Evolutionary conservation across 2,888 invertebrate species (phyloP), one percentile per base, ranked within the genome.

Genomic region (Drosophila austrosaltans): DNA sequence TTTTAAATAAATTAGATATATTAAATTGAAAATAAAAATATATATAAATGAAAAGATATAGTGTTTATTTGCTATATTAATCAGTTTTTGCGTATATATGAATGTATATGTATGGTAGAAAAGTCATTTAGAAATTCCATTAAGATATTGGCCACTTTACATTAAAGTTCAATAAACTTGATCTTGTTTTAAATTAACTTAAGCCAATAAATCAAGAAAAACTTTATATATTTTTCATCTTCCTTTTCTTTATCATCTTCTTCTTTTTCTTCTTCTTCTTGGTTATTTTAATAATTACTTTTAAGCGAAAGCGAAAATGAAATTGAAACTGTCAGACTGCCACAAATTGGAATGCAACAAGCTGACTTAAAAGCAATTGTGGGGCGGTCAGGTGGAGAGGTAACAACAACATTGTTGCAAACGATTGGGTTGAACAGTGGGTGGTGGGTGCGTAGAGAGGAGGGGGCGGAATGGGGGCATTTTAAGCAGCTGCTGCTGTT

Each of bases 311-410:
- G 68, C 70, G 63, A 53, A 72, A 77, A 65, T 66, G 60, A 80
- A 77, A 72, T 58, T 58, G 71, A 70, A 79, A 79, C 66, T 59
- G 71, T 74, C 69, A 75, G 58, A 66, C 62, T 62, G 69, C 69
- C 61, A 53, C 54, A 64, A 71, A 62, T 68, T 68, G 72, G 81
- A 78, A 81, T 77, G 82, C 76, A 72, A 78, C 66, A 75, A 73
- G 66, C 63, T 66, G 66, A 16, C 30, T 48, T 44, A 5, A n/a
- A 28, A 10, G 30, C 40, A 12, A 32, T 8, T 12, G 57, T 5
- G 22, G n/a, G 58, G 28, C 36, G 22, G 32, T 8, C 32, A 12
- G 36, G 39, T 53, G 10, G 53, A 32, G 40, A 40, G n/a, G 40
- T 12, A 48, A 25, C 22, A 25, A 22, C 48, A 48, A 48, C 48